Base-by-base conservation (phyloP, 1,140 invertebrate species). In the Eriosoma lanigerum region DNA sequence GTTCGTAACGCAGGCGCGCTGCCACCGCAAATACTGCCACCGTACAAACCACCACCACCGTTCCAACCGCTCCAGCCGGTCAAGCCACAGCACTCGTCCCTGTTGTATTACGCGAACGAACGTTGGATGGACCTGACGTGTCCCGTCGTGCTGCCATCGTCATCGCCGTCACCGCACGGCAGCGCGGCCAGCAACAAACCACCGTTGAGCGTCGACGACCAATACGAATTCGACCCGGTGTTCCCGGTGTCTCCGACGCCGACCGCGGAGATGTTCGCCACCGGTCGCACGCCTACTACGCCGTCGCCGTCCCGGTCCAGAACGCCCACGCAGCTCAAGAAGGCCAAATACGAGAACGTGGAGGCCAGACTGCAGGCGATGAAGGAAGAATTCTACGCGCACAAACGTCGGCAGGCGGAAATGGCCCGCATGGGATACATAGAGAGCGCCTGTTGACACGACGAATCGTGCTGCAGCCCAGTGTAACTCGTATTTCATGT, bases 371-470 rank as follows among this genome's bases (percentile, higher is more conserved):
- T 97, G 76, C 93, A 95, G 83, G 94, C 94, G 46, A 96, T 98
- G 92, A 95, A 96, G 83, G 94, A 96, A 85, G 96, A 98, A 86
- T 98, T 97, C 86, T 92, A 96, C 85, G 92, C 96, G 85, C 97
- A 96, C 86, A 89, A 95, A 76, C 92, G 94, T 84, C 88, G 94
- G 54, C 95, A 96, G 85, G 94, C 93, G 62, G 84, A 87, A 72
- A 89, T 80, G 81, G 68, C 58, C 29, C 58, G 56, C 15, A 46
- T 78, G 29, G 91, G 85, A 87, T 92, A 66, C 84, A 86, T 93
- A 76, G 92, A 93, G 85, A 93, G 92, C 86, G 91, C 89, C 82
- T 93, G 92, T 87, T 94, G 86, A 89, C 46, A 15, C 10, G 9
- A 48, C 10, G 46, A 8, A 12, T 48, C 9, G 1, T 8, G 19